Evolutionary conservation across 2,113 vertebrate genomes (phyloP).

Genomic region (Colaptes auratus): DNA sequence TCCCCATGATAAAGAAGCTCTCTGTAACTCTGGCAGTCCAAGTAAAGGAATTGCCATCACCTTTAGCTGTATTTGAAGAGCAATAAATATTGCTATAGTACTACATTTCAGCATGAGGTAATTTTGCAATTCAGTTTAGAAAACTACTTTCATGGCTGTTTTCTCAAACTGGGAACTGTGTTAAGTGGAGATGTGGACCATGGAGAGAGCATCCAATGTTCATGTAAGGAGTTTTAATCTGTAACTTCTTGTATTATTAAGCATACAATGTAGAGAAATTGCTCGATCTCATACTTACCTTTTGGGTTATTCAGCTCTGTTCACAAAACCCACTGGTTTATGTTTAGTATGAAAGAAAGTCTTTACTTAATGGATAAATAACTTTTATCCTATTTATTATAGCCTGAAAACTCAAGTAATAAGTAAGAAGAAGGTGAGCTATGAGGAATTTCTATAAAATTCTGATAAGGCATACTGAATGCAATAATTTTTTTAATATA

Average conservation of each 20-base stretch:
- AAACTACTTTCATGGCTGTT: not conserved
- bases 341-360: not conserved
- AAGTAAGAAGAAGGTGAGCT: not conserved
- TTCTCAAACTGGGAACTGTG: not conserved
- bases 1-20: conserved; percentile 15
- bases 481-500: not conserved
- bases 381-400: not conserved
- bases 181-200: not conserved
- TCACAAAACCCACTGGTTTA: not conserved
- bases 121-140: not conserved
- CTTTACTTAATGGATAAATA: not conserved
- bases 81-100: not conserved
- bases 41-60: conserved; percentile 74
- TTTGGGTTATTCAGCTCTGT: not conserved
- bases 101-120: not conserved
- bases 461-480: not conserved
- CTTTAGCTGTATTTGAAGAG: conserved; percentile 74
- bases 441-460: not conserved
- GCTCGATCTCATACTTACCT: not conserved
- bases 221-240: not conserved
- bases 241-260: not conserved
- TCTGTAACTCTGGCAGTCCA: conserved; percentile 15
- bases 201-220: not conserved
- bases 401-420: not conserved
- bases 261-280: not conserved